phyloP scores from a whole-genome alignment of 2,113 vertebrate genomes.

The Deroptyus accipitrinus region DNA sequence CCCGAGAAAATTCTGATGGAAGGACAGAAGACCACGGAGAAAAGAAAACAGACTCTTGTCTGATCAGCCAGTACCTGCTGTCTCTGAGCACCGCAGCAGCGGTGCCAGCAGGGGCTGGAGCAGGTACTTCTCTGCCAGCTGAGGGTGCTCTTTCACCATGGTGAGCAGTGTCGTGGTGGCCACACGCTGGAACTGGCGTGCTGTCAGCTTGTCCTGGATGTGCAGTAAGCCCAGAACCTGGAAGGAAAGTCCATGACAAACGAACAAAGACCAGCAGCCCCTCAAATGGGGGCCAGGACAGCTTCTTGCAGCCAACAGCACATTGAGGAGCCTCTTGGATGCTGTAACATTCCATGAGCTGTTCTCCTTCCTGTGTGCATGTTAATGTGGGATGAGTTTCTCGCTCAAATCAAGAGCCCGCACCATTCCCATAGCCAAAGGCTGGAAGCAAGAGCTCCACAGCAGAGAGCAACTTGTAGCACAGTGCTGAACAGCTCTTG shows the following conservation, averaged over 20 bases:
- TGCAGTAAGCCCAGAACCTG: conserved; percentile 90
- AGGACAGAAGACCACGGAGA: not conserved
- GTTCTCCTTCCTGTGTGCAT: fast-evolving
- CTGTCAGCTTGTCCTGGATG: conserved; percentile 82
- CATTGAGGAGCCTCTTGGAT: not conserved
- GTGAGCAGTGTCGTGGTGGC: conserved; percentile 80
- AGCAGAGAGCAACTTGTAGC: not conserved
- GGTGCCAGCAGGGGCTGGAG: conserved; percentile 82
- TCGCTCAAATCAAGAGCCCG: not conserved
- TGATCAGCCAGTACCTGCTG: conserved; percentile 51
- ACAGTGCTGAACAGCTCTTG: fast-evolving
- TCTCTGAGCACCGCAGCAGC: conserved; percentile 70
- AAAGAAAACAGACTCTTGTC: not conserved
- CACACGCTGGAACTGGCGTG: conserved; percentile 87
- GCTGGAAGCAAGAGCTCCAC: not conserved
- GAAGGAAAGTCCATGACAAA: not conserved
- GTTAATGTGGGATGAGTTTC: fast-evolving
- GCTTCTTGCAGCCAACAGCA: not conserved
- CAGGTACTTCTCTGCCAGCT: conserved; percentile 78
- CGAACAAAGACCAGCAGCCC: not conserved
- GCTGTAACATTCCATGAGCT: not conserved
- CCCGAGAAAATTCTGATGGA: not conserved
- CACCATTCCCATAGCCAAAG: not conserved
- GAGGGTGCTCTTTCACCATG: conserved; percentile 78
- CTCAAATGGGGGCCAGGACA: not conserved